Evolutionary conservation across 2,888 invertebrate genomes (phyloP).

Genomic region (Metopia argyrocephala): DNA sequence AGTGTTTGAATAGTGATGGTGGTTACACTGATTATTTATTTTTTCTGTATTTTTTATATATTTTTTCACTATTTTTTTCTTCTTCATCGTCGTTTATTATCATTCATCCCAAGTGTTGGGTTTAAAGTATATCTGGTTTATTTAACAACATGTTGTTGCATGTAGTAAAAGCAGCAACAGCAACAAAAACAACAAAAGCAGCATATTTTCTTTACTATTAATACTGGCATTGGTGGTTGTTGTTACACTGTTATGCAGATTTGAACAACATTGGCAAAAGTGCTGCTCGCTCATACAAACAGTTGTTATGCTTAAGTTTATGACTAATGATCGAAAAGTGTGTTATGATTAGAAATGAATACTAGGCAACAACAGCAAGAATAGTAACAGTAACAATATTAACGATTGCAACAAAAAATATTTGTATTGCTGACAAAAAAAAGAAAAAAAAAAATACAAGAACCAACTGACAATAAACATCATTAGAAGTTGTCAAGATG

Average conservation of each 20-base stretch:
- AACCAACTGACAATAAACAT: constrained; percentile 46
- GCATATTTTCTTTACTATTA: constrained; percentile 43
- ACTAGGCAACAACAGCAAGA: constrained; percentile 1
- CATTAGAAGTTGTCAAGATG: constrained; percentile 48
- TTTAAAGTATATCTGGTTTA: constrained; percentile 61
- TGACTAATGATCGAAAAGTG: constrained; percentile 63
- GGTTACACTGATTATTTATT: constrained; percentile 43
- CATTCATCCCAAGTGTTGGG: constrained; percentile 2
- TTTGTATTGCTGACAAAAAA: constrained; percentile 1
- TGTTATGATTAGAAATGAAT: constrained; percentile 59
- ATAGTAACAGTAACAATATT: not conserved
- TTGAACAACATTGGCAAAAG: constrained; percentile 23
- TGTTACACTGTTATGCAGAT: constrained; percentile 33
- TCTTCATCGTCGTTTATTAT: constrained; percentile 32
- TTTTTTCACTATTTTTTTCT: constrained; percentile 31
- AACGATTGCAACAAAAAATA: constrained; percentile 6
- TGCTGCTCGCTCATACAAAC: constrained; percentile 20
- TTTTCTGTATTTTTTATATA: constrained; percentile 39
- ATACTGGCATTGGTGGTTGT: constrained; percentile 26
- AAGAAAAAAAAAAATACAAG: not conserved
- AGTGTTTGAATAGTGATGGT: constrained; percentile 14
- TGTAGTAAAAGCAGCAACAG: constrained; percentile 18
- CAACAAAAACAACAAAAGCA: constrained; percentile 32
- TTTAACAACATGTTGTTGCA: constrained; percentile 40
- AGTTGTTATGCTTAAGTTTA: constrained; percentile 60